These are phyloP conservation scores for Neoitamus cyanurus DNA, from an alignment of 2,888 invertebrate genomes.

Conservation along the genomic window DNA sequence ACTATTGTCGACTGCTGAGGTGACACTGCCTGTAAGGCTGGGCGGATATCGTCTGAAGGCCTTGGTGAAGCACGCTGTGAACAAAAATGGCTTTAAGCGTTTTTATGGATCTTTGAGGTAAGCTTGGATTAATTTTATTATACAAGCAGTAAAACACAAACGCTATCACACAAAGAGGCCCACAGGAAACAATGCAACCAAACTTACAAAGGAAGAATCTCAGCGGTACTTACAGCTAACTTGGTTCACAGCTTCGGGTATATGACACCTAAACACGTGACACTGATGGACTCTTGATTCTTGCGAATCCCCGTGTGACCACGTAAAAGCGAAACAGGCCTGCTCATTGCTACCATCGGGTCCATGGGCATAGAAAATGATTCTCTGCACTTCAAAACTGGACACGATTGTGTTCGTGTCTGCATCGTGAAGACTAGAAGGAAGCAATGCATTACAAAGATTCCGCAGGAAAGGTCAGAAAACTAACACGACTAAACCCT, in stretches of 20 bases:
- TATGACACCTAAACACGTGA: constrained; percentile 96
- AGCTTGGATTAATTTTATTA: background rate
- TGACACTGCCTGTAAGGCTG: constrained; percentile 82
- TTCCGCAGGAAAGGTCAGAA: background rate
- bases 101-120: background rate
- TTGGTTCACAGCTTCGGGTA: constrained; percentile 89
- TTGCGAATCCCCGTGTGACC: constrained; percentile 91
- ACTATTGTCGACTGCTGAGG: constrained; percentile 68
- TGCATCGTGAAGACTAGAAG: constrained; percentile 82
- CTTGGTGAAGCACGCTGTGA: constrained; percentile 84
- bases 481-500: constrained; percentile 92
- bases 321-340: constrained; percentile 98
- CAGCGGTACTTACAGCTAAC: constrained; percentile 72
- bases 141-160: background rate
- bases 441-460: constrained; percentile 2
- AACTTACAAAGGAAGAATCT: background rate
- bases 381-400: constrained; percentile 90
- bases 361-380: constrained; percentile 95
- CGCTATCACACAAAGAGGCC: background rate
- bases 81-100: constrained; percentile 9
- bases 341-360: constrained; percentile 83
- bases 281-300: constrained; percentile 94
- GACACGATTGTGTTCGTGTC: constrained; percentile 80
- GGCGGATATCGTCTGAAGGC: constrained; percentile 91
- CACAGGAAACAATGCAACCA: constrained; percentile 26